Evolutionary conservation across 1,140 invertebrate genomes (phyloP).

Genomic region (Eupristina koningsbergeri): DNA sequence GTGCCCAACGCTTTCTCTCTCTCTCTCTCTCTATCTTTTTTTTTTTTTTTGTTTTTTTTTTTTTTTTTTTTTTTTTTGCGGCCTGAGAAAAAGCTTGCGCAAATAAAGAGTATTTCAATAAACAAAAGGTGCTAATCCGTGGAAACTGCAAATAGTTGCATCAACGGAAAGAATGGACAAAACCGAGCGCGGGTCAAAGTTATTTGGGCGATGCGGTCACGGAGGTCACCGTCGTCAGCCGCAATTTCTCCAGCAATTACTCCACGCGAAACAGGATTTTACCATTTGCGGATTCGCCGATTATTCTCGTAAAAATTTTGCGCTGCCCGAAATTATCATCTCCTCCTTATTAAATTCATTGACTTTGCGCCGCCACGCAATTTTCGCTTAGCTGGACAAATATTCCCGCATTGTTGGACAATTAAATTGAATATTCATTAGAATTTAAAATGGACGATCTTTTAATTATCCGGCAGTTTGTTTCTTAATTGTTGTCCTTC

Average conservation of each 20-base stretch:
- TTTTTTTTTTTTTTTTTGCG: no score
- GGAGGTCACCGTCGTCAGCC: constrained; percentile 40
- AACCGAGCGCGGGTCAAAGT: constrained; percentile 20
- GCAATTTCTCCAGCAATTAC: constrained; percentile 11
- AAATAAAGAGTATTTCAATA: neutral
- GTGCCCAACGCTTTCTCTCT: no score
- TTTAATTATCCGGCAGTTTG: no score
- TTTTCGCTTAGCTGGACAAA: neutral
- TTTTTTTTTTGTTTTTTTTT: no score
- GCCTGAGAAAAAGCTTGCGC: neutral
- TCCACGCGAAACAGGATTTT: constrained; percentile 35
- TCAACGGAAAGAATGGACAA: neutral
- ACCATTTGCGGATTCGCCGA: constrained; percentile 29
- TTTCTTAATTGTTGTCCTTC: no score
- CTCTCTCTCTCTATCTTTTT: no score
- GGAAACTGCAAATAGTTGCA: neutral
- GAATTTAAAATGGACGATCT: no score
- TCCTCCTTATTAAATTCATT: neutral
- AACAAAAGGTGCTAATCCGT: constrained; percentile 17
- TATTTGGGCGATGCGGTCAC: constrained; percentile 40
- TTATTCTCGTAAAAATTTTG: constrained; percentile 16
- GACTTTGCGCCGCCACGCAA: no score
- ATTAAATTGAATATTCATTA: no score
- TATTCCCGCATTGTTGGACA: no score
- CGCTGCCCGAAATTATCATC: neutral